Conservation (phyloP, 92 coral and sea anemone species). For the Blastomussa wellsi region DNA sequence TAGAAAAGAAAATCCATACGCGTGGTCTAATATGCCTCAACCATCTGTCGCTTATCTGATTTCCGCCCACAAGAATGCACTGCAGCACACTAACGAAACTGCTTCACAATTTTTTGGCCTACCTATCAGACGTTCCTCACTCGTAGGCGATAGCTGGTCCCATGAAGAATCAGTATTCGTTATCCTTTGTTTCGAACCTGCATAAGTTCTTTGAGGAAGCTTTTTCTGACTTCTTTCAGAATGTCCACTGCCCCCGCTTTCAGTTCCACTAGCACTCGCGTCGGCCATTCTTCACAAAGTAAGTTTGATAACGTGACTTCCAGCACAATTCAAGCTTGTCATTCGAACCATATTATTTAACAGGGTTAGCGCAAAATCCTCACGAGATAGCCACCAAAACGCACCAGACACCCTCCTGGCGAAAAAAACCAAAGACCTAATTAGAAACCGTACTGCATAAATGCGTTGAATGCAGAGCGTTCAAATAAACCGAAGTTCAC, state of each 20-base stretch:
- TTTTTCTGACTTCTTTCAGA: conserved; percentile 11
- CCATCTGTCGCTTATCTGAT: conserved; percentile 14
- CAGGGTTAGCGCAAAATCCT: conserved; percentile 10
- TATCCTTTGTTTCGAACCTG: neutral
- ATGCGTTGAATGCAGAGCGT: no score
- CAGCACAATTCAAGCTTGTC: neutral
- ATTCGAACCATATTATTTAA: neutral
- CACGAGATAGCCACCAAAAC: conserved; percentile 15
- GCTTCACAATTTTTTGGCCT: neutral
- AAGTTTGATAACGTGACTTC: conserved; percentile 28
- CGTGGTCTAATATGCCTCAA: neutral
- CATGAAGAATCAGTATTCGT: neutral
- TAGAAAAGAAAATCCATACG: neutral
- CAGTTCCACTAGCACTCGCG: conserved; percentile 29
- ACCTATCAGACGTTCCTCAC: conserved; percentile 17
- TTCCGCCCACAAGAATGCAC: conserved; percentile 10
- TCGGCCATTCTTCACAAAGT: conserved; percentile 22
- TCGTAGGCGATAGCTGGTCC: neutral
- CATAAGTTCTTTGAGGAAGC: conserved; percentile 1
- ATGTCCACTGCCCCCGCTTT: conserved; percentile 34
- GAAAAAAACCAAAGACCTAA: neutral
- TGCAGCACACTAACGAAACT: no score
- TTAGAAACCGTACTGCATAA: neutral
- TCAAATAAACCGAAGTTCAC: neutral
- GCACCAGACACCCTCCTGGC: conserved; percentile 17